A percentile compares a stretch with the other conserved stretches of the same genome.
phyloP scores from a whole-genome alignment of 2,797 vertebrate genomes.

The Catamblyrhynchus diadema region DNA sequence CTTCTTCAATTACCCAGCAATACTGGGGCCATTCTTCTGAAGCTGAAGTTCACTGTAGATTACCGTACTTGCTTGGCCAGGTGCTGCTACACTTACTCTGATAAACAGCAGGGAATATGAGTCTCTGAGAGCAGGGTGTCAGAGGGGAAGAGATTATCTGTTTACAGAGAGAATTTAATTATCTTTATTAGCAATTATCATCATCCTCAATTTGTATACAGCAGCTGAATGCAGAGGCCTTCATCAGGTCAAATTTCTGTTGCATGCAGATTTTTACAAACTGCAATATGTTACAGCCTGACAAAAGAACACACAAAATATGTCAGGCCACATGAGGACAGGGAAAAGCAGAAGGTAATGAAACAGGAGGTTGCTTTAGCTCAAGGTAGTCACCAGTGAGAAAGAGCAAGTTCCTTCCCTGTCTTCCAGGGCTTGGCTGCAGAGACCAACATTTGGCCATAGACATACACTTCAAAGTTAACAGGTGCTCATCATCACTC shows the following conservation, averaged over 20 bases:
- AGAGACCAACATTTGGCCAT: background rate
- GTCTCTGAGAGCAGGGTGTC: background rate
- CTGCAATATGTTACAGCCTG: background rate
- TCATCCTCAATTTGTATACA: background rate
- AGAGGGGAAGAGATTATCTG: background rate
- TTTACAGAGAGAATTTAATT: background rate
- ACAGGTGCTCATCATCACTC: background rate
- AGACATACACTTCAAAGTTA: background rate
- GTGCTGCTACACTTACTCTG: background rate
- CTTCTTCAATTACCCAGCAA: background rate
- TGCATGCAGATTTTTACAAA: background rate
- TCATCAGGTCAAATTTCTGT: background rate
- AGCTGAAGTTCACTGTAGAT: background rate
- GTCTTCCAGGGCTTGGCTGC: background rate
- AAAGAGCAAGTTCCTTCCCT: background rate
- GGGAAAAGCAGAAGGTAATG: background rate
- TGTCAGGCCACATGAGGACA: background rate
- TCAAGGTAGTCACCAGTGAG: background rate
- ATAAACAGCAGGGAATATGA: background rate
- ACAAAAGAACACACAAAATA: background rate
- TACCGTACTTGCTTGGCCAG: background rate
- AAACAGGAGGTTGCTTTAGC: background rate
- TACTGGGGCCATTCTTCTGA: background rate
- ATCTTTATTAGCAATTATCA: slow-evolving; percentile 1
- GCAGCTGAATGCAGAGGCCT: background rate